Base-by-base conservation (phyloP, 2,113 vertebrate genomes). In the Chamaea fasciata region DNA sequence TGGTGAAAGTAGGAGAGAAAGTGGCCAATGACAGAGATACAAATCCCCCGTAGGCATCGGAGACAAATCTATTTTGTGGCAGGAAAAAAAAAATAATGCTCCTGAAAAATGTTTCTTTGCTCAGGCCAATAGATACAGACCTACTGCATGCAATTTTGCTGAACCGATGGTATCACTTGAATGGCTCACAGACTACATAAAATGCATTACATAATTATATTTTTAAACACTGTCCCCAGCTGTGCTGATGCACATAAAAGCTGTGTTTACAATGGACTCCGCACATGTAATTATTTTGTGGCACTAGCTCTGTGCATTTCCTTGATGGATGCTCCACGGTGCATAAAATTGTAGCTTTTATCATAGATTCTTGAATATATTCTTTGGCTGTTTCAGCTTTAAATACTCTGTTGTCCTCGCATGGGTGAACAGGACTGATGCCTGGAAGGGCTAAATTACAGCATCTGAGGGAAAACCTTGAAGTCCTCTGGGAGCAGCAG, bases 171-270 rank as follows among this genome's bases (percentile, higher is more conserved):
- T 84, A 95, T 94, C 89, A 83, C 63, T 94, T 83, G 93, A 95
- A 95, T 83, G 93, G 91, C 75, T 96, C 78, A 88, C 11, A 2
- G 70, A 80, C 94, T 86, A 59, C 94, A 94, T 59, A 88, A 95
- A 95, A 95, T 86, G 85, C 79, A 92, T 93, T 95, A 95, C 92
- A 94, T 96, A 95, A 97, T 94, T 93, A 83, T 95, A 95, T 96
- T 96, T 97, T 91, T 95, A 95, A 96, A 92, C 94, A 86, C 90
- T 91, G 91, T 95, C 91, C 93, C 95, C 95, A 97, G 94, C 96
- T 97, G 96, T 95, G 96, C 91, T 90, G 94, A 92, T 95, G 94
- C 92, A 94, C 87, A 95, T 92, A 95, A 96, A 95, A 96, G 96
- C 95, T 93, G 93, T 95, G 93, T 95, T 97, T 96, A 95, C 96